A percentile compares a stretch with the other conserved stretches of the same genome.
Conservation (phyloP, 1,140 invertebrate genomes). For the Macrostomum lignano region DNA sequence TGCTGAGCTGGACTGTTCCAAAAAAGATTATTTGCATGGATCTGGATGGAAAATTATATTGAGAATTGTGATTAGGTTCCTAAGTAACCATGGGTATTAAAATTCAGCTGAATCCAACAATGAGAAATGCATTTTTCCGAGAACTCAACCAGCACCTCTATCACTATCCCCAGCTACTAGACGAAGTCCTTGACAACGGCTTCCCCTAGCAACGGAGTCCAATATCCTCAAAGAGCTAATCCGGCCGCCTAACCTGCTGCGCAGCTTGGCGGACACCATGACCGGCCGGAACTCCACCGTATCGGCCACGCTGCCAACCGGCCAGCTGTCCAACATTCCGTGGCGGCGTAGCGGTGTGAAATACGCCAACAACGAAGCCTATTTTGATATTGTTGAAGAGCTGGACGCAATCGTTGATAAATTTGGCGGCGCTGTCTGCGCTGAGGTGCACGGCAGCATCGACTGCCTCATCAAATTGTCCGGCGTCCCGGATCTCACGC, state of each 20-base stretch:
- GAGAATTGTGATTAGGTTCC: too few species aligned
- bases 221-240: conserved; percentile 96
- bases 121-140: too few species aligned
- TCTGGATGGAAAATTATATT: too few species aligned
- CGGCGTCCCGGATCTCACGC: conserved; percentile 88
- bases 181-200: conserved; percentile 98
- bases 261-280: conserved; percentile 85
- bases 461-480: conserved; percentile 88
- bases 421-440: conserved; percentile 73
- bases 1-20: too few species aligned
- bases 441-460: conserved; percentile 95
- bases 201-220: conserved; percentile 84
- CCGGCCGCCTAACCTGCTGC: conserved; percentile 82
- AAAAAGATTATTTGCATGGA: too few species aligned
- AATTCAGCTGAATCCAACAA: too few species aligned
- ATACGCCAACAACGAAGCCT: conserved; percentile 97
- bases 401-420: conserved; percentile 93
- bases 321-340: conserved; percentile 83
- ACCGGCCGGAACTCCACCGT: conserved; percentile 53
- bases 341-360: conserved; percentile 89
- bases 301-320: conserved; percentile 61
- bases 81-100: too few species aligned
- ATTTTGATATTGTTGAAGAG: conserved; percentile 73
- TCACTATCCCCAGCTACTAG: conserved; percentile 19
- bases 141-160: too few species aligned